phyloP scores from a whole-genome alignment of 2,113 vertebrate genomes.

The Bufo bufo region DNA sequence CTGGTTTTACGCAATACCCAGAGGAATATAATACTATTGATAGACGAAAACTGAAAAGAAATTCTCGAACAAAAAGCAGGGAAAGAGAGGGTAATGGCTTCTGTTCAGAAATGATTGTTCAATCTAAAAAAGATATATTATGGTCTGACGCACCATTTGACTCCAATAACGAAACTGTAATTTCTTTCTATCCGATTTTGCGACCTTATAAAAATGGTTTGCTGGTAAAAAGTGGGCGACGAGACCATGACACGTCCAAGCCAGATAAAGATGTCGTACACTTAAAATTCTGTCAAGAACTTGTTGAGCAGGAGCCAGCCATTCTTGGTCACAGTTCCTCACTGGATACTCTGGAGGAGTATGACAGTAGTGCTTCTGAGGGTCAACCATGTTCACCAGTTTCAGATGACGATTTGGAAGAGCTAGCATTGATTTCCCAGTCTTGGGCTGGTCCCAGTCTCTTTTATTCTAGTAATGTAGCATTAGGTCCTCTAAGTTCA shows the following conservation, averaged over 20 bases:
- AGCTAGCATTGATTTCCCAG: slow-evolving; percentile 68
- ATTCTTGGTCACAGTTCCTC: slow-evolving; percentile 55
- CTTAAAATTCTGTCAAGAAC: slow-evolving; percentile 12
- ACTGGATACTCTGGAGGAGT: slow-evolving; percentile 71
- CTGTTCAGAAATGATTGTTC: slow-evolving; percentile 3
- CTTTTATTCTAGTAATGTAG: slow-evolving; percentile 59
- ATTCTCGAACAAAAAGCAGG: slow-evolving; percentile 65
- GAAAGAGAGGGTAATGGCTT: slow-evolving; percentile 52
- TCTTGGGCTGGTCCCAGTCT: slow-evolving; percentile 61
- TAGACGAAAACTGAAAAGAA: slow-evolving; percentile 79
- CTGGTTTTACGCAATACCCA: slow-evolving; percentile 74
- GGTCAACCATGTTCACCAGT: slow-evolving; percentile 79
- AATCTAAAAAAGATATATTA: slow-evolving; percentile 51
- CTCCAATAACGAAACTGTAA: slow-evolving; percentile 60
- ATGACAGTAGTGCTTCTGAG: slow-evolving; percentile 84
- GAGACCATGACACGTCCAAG: slow-evolving; percentile 60
- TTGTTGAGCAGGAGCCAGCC: slow-evolving; percentile 51
- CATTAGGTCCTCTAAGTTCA: slow-evolving; percentile 56
- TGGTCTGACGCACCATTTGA: slow-evolving; percentile 53
- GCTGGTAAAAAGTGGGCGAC: slow-evolving; percentile 82
- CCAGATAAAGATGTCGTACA: neutral
- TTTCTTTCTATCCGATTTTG: slow-evolving; percentile 65
- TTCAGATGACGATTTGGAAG: slow-evolving; percentile 83
- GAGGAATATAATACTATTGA: slow-evolving; percentile 86
- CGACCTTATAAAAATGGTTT: slow-evolving; percentile 83